phyloP scores from a whole-genome alignment of 2,113 vertebrate species.

The Brevimyrus niger region DNA sequence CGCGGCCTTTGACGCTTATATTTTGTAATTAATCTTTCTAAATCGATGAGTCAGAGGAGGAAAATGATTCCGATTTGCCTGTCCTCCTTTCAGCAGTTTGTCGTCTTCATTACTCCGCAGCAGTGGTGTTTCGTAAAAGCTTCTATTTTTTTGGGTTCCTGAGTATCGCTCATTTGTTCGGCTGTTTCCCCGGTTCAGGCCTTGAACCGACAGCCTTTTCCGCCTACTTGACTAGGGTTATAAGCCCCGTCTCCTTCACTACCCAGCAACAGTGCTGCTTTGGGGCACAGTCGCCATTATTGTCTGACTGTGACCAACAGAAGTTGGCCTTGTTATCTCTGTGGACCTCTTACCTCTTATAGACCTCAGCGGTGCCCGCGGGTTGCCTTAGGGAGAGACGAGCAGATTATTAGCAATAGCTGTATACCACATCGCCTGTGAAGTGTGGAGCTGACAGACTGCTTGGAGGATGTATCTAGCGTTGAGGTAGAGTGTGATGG shows the following conservation, averaged over 20 bases:
- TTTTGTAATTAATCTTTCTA: slow-evolving; percentile 16
- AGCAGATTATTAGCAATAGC: not conserved
- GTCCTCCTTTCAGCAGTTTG: not conserved
- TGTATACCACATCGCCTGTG: not conserved
- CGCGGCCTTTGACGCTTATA: not conserved
- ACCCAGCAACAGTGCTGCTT: not conserved
- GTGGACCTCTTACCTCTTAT: not conserved
- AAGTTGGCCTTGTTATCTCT: not conserved
- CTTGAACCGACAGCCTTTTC: not conserved
- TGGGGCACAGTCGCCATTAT: not conserved
- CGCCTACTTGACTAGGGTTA: not conserved
- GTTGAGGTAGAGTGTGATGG: not conserved
- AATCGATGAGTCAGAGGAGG: slow-evolving; percentile 13
- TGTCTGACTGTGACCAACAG: not conserved
- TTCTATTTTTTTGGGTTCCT: not conserved
- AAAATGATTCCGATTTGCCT: not conserved
- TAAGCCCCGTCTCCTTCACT: not conserved
- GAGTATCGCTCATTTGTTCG: not conserved
- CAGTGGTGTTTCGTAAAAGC: not conserved
- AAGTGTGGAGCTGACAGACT: not conserved
- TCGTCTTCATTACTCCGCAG: not conserved
- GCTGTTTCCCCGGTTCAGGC: not conserved
- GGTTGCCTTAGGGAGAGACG: not conserved
- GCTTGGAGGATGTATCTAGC: not conserved
- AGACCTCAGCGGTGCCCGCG: not conserved